Percentiles rank a stretch among this genome's conserved stretches.
Evolutionary conservation across 2,797 vertebrate genomes (phyloP).

Genomic region (Enteromius thamalakanensis): DNA sequence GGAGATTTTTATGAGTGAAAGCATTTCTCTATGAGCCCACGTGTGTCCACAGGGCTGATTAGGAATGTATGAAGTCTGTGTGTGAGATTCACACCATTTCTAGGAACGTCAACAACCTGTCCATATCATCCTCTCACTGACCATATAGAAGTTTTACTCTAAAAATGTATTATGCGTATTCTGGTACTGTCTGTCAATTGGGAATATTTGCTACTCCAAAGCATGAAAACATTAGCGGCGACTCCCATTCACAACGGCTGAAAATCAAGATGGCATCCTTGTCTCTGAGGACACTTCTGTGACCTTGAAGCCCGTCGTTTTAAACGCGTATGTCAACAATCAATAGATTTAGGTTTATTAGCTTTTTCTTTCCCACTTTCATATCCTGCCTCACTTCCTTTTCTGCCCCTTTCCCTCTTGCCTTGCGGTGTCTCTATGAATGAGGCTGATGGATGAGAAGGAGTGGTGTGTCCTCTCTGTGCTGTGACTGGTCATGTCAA

Average conservation of each 20-base stretch:
- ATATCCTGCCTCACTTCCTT: slow-evolving; percentile 22
- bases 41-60: background rate
- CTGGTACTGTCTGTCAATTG: background rate
- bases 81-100: slow-evolving; percentile 4
- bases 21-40: slow-evolving; percentile 12
- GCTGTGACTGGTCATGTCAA: slow-evolving; percentile 59
- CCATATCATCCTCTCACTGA: background rate
- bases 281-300: slow-evolving; percentile 36
- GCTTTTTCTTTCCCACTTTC: slow-evolving; percentile 21
- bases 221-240: background rate
- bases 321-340: slow-evolving; percentile 42
- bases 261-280: slow-evolving; percentile 23
- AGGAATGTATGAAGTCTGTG: slow-evolving; percentile 17
- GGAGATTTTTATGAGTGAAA: slow-evolving; percentile 11
- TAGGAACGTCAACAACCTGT: background rate
- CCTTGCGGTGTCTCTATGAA: slow-evolving; percentile 62
- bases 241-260: slow-evolving; percentile 15
- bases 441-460: slow-evolving; percentile 71
- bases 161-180: background rate
- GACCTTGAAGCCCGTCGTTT: slow-evolving; percentile 39
- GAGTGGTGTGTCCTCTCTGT: slow-evolving; percentile 55
- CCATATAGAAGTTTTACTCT: background rate
- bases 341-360: slow-evolving; percentile 48
- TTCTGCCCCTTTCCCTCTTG: slow-evolving; percentile 12
- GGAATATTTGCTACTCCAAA: background rate